These are phyloP conservation scores for Anabas testudineus DNA, from an alignment of 2,797 vertebrate genomes.

Conservation along the genomic window DNA sequence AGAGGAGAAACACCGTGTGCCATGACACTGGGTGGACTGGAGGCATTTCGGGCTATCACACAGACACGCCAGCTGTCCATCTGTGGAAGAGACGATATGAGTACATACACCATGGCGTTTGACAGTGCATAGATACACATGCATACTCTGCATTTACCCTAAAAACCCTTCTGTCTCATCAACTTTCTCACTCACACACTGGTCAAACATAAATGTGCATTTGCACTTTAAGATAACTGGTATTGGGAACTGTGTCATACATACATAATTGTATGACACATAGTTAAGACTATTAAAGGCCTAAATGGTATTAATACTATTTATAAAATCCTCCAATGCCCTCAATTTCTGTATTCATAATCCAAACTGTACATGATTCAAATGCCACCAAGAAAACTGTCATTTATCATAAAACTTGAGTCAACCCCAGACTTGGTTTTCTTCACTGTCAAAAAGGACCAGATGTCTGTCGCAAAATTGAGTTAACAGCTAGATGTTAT, in stretches of 20 bases:
- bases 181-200: no score
- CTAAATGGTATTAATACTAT: no score
- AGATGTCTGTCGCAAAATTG: no score
- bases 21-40: conserved; percentile 75
- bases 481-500: no score
- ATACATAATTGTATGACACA: no score
- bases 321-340: background rate
- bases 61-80: conserved; percentile 81
- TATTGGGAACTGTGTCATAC: no score
- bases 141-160: background rate
- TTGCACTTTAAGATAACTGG: no score
- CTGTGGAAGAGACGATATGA: conserved; percentile 56
- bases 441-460: background rate
- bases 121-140: background rate
- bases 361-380: background rate
- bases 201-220: no score
- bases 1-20: conserved; percentile 85
- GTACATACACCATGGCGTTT: conserved; percentile 13
- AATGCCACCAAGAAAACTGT: no score
- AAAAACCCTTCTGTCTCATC: no score
- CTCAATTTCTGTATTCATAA: background rate
- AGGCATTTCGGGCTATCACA: conserved; percentile 81
- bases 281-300: no score
- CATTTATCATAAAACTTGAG: background rate
- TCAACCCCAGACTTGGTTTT: no score